Evolutionary conservation across 2,113 vertebrate species (phyloP).

Genomic region (Sakesphorus luctuosus): DNA sequence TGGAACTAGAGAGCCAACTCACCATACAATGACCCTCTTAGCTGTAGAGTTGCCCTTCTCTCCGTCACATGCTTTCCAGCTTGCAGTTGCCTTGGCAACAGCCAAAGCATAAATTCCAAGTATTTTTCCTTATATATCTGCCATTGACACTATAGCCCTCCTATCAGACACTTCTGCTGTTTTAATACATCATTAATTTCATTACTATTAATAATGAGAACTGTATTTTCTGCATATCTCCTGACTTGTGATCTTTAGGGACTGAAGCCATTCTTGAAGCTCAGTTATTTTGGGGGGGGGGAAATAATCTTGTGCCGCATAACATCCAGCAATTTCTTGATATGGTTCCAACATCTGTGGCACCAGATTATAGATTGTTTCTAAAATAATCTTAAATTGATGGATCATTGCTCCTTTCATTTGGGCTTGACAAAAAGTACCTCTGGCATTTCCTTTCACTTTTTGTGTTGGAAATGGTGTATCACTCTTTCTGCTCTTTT

Average conservation of each 20-base stretch:
- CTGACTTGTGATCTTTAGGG: slow-evolving; percentile 22
- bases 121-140: slow-evolving; percentile 65
- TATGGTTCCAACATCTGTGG: slow-evolving; percentile 54
- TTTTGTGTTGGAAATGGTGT: slow-evolving; percentile 48
- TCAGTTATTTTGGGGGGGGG: neutral
- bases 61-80: slow-evolving; percentile 43
- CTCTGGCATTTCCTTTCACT: slow-evolving; percentile 63
- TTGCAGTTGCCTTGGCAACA: slow-evolving; percentile 69
- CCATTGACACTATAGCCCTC: slow-evolving; percentile 43
- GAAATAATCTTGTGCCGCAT: neutral
- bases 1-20: slow-evolving; percentile 25
- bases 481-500: slow-evolving; percentile 38
- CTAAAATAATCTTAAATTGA: slow-evolving; percentile 74
- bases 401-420: slow-evolving; percentile 67
- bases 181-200: slow-evolving; percentile 71
- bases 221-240: slow-evolving; percentile 1
- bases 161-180: slow-evolving; percentile 52
- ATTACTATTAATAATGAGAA: slow-evolving; percentile 45
- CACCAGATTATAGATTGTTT: slow-evolving; percentile 52
- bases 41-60: slow-evolving; percentile 60
- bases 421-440: slow-evolving; percentile 59
- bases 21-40: slow-evolving; percentile 50
- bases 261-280: slow-evolving; percentile 20
- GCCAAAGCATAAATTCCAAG: slow-evolving; percentile 64
- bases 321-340: slow-evolving; percentile 36